phyloP scores from a whole-genome alignment of 2,113 vertebrate species.

The Mormoops blainvillei region DNA sequence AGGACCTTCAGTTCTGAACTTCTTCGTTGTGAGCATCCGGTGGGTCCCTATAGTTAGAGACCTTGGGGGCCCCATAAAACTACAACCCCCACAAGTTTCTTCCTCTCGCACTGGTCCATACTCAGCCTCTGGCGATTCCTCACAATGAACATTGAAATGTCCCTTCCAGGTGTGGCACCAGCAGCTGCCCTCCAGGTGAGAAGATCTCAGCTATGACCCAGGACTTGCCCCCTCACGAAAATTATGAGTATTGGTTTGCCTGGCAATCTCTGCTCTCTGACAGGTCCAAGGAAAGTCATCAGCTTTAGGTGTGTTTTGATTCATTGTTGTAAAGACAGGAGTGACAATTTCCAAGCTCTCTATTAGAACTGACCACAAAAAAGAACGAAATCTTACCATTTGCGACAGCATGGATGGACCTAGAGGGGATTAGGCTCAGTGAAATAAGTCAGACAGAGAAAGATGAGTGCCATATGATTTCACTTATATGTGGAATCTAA shows the following conservation, averaged over 20 bases:
- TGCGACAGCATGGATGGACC: background rate
- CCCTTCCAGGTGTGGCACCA: no score
- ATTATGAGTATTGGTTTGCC: background rate
- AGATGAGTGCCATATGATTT: background rate
- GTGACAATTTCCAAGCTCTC: background rate
- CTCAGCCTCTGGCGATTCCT: background rate
- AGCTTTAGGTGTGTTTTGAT: background rate
- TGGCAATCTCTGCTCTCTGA: background rate
- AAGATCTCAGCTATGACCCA: background rate
- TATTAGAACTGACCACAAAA: background rate
- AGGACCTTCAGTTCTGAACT: no score
- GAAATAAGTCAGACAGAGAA: background rate
- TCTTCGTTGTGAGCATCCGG: background rate
- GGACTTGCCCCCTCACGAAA: background rate
- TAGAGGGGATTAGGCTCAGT: no score
- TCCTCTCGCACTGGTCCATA: background rate
- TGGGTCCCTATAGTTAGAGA: background rate
- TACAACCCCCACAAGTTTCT: background rate
- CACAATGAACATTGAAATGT: background rate
- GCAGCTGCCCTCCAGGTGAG: background rate
- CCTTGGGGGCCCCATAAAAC: background rate
- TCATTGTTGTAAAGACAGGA: background rate
- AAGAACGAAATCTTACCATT: background rate
- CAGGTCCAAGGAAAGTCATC: background rate
- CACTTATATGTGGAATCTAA: background rate